Evolutionary conservation across 2,888 invertebrate genomes (phyloP).

Genomic region (Adela reaumurella): DNA sequence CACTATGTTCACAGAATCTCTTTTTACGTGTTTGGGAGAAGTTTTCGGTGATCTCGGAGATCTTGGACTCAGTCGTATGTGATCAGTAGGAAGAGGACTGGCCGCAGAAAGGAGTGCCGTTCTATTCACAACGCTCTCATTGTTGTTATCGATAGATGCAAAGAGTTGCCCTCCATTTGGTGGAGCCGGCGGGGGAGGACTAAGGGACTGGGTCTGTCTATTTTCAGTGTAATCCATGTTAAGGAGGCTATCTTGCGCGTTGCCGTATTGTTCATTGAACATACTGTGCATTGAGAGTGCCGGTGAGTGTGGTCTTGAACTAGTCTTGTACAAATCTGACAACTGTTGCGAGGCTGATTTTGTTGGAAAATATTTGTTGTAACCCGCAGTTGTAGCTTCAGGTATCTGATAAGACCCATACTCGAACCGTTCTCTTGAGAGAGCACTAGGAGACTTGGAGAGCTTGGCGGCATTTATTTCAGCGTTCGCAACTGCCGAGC

Average conservation of each 20-base stretch:
- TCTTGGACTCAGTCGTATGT: constrained; percentile 61
- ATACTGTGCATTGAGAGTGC: constrained; percentile 61
- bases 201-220: constrained; percentile 55
- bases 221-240: constrained; percentile 49
- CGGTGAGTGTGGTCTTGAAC: constrained; percentile 59
- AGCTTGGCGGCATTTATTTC: constrained; percentile 54
- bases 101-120: constrained; percentile 33
- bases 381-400: constrained; percentile 23
- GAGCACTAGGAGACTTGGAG: constrained; percentile 46
- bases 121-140: constrained; percentile 22
- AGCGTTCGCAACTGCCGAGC: constrained; percentile 63
- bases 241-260: constrained; percentile 34
- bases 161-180: constrained; percentile 58
- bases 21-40: constrained; percentile 65
- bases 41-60: constrained; percentile 71
- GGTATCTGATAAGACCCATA: constrained; percentile 51
- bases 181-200: constrained; percentile 81
- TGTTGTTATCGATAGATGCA: constrained; percentile 38
- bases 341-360: constrained; percentile 38
- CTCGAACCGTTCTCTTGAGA: constrained; percentile 57
- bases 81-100: constrained; percentile 29
- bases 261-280: constrained; percentile 61
- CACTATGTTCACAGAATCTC: constrained; percentile 59
- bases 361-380: constrained; percentile 32
- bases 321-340: constrained; percentile 48